These are phyloP conservation scores for Acanthochromis polyacanthus DNA, from an alignment of 2,113 vertebrate genomes.

Conservation along the genomic window DNA sequence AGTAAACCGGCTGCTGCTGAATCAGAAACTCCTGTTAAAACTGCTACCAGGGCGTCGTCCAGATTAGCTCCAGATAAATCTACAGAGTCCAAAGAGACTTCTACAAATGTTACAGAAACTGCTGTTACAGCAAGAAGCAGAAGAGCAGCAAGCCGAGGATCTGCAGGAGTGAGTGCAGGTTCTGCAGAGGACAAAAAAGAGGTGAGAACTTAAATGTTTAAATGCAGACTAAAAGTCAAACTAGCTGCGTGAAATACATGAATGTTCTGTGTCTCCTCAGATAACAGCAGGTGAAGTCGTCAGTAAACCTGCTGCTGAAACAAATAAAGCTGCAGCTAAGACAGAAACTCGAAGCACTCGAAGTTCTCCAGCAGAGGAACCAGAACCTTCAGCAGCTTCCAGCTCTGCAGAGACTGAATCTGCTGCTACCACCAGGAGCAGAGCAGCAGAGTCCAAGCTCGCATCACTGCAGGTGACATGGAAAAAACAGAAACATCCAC, in stretches of 20 bases:
- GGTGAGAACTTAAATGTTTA: conserved; percentile 14
- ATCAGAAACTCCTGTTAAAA: neutral
- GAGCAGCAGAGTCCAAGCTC: conserved; percentile 14
- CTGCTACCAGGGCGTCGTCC: neutral
- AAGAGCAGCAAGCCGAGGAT: conserved; percentile 12
- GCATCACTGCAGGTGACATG: no score
- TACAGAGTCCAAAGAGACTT: neutral
- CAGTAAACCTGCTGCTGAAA: neutral
- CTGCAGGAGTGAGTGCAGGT: neutral
- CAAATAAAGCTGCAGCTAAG: neutral
- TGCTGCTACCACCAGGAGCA: conserved; percentile 3
- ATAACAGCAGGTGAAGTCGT: neutral
- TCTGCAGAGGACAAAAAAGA: neutral
- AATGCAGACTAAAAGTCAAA: no score
- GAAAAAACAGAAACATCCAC: no score
- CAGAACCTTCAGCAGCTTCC: neutral
- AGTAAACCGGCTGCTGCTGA: neutral
- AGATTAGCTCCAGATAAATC: conserved; percentile 19
- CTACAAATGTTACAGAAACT: neutral
- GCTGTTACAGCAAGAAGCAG: neutral
- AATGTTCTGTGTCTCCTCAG: conserved; percentile 16
- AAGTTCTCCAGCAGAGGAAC: neutral
- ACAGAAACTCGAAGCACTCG: neutral
- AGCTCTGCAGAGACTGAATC: neutral
- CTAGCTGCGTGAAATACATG: no score